phyloP scores from a whole-genome alignment of 2,113 vertebrate species.

The Oceanites oceanicus region DNA sequence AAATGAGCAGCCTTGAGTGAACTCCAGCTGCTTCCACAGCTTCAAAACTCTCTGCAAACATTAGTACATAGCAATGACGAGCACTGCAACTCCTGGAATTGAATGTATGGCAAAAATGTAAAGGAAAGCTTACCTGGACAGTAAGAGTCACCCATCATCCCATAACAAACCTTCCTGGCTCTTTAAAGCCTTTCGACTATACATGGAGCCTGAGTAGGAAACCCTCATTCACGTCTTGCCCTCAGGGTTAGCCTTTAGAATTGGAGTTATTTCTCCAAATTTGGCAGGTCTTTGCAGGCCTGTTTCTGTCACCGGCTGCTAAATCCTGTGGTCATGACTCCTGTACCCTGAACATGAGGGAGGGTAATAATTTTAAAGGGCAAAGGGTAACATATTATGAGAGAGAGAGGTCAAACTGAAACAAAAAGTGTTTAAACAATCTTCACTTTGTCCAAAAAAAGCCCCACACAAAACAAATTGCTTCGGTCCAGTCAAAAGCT shows the following conservation, averaged over 20 bases:
- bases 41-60: not conserved
- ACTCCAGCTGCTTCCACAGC: not conserved
- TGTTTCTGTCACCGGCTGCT: not conserved
- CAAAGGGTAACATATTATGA: not conserved
- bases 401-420: not conserved
- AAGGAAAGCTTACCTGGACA: not conserved
- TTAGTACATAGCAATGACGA: accelerated
- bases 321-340: not conserved
- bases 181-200: not conserved
- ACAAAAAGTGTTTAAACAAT: not conserved
- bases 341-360: not conserved
- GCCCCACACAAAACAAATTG: accelerated
- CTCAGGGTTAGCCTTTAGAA: not conserved
- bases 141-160: not conserved
- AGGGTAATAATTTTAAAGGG: not conserved
- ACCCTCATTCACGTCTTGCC: not conserved
- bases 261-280: not conserved
- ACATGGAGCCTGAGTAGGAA: not conserved
- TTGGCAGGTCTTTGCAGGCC: not conserved
- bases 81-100: not conserved
- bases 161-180: not conserved
- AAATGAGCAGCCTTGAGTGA: not conserved
- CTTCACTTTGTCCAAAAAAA: not conserved
- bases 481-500: not conserved
- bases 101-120: not conserved